Percentiles rank a stretch among this genome's conserved stretches.
Evolutionary conservation across 64 coral and sea anemone species (phyloP).

Genomic region (Montipora cactus): DNA sequence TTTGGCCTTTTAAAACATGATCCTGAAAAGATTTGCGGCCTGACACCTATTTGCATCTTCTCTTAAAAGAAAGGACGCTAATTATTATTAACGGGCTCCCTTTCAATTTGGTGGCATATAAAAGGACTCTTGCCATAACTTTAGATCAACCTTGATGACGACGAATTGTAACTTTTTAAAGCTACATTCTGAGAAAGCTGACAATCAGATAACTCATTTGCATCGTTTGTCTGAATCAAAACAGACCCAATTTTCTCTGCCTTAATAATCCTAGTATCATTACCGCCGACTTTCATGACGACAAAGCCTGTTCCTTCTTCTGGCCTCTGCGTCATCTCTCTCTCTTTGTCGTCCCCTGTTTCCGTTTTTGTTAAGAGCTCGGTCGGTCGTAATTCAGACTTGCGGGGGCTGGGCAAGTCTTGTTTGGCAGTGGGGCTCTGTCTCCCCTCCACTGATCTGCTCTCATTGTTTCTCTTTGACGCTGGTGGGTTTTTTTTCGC

Average conservation of each 20-base stretch:
- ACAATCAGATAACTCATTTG: background rate
- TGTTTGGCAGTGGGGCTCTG: background rate
- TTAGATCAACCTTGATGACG: too few species aligned
- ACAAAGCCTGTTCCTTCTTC: background rate
- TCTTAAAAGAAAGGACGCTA: too few species aligned
- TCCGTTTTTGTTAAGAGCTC: background rate
- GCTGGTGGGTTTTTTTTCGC: background rate
- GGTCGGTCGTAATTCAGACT: background rate
- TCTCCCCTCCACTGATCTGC: background rate
- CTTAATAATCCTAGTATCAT: background rate
- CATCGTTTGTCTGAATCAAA: background rate
- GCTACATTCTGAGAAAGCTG: too few species aligned
- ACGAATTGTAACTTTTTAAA: too few species aligned
- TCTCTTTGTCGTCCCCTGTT: background rate
- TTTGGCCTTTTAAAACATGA: too few species aligned
- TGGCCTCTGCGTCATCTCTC: background rate
- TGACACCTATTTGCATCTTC: too few species aligned
- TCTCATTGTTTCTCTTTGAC: background rate
- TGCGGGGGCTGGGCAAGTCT: background rate
- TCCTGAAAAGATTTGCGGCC: too few species aligned
- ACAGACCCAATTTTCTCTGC: background rate
- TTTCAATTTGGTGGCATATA: too few species aligned
- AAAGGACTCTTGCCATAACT: too few species aligned
- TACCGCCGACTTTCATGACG: background rate
- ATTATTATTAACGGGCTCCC: too few species aligned